These are phyloP conservation scores for Xenopus tropicalis DNA, from an alignment of 2,113 vertebrate species.

Conservation along the genomic window UCB_Xtro_10.0 CM004449.2:93101501-93102000, in stretches of 20 bases:
- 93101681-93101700: background rate
- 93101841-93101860: background rate
- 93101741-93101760: constrained; percentile 3
- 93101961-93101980: too few species aligned
- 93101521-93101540: too few species aligned
- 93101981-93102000: too few species aligned
- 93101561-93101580: too few species aligned
- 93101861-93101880: background rate
- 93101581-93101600: too few species aligned
- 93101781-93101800: constrained; percentile 24
- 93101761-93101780: constrained; percentile 23
- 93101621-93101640: constrained; percentile 17
- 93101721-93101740: constrained; percentile 1
- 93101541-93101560: too few species aligned
- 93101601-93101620: background rate
- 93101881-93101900: background rate
- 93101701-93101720: constrained; percentile 27
- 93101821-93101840: constrained; percentile 16
- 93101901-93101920: background rate
- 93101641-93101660: constrained; percentile 24
- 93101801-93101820: constrained; percentile 23
- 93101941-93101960: background rate
- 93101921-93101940: background rate
- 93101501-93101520: too few species aligned
- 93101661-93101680: constrained; percentile 10